These are phyloP conservation scores for Vandiemenella viatica DNA, from an alignment of 2,888 invertebrate genomes.

Conservation along the genomic window DNA sequence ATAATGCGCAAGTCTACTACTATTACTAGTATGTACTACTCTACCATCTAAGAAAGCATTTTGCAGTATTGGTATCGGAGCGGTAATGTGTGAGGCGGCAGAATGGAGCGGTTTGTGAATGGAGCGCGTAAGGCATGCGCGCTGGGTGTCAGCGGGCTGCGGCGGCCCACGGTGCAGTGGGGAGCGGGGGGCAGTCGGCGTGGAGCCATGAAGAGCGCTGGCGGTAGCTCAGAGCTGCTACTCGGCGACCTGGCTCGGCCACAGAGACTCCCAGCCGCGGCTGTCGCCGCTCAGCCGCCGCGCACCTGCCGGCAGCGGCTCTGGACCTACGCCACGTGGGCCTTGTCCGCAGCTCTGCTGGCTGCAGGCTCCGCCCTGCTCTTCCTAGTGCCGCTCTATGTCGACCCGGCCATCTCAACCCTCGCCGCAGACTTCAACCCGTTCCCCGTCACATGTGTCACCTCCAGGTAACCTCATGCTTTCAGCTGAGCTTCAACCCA, in stretches of 20 bases:
- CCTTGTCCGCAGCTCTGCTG: conserved; percentile 53
- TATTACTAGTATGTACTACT: too few relatives aligned
- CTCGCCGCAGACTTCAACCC: conserved; percentile 49
- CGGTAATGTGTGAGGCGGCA: too few relatives aligned
- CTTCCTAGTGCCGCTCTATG: conserved; percentile 58
- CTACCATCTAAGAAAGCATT: too few relatives aligned
- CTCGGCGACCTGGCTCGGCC: conserved; percentile 46
- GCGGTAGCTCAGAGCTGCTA: conserved; percentile 63
- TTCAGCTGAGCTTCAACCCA: too few relatives aligned
- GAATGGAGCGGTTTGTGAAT: too few relatives aligned
- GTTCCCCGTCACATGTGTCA: conserved; percentile 55
- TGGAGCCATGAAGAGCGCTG: conserved; percentile 50
- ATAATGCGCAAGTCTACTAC: too few relatives aligned
- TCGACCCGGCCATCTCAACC: conserved; percentile 49
- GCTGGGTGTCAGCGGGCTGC: too few relatives aligned
- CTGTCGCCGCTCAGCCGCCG: too few relatives aligned
- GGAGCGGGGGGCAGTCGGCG: not conserved
- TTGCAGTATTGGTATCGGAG: too few relatives aligned
- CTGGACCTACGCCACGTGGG: conserved; percentile 54
- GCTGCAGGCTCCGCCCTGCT: conserved; percentile 55
- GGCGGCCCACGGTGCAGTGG: not conserved
- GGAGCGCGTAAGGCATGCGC: too few relatives aligned
- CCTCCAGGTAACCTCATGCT: conserved; percentile 36
- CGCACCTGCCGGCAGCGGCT: conserved; percentile 49
- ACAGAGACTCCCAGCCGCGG: conserved; percentile 25